Evolutionary conservation across 2,888 invertebrate species (phyloP), one percentile per base, ranked within the genome.

Genomic region (Drosophila nr. perissopoda): DNA sequence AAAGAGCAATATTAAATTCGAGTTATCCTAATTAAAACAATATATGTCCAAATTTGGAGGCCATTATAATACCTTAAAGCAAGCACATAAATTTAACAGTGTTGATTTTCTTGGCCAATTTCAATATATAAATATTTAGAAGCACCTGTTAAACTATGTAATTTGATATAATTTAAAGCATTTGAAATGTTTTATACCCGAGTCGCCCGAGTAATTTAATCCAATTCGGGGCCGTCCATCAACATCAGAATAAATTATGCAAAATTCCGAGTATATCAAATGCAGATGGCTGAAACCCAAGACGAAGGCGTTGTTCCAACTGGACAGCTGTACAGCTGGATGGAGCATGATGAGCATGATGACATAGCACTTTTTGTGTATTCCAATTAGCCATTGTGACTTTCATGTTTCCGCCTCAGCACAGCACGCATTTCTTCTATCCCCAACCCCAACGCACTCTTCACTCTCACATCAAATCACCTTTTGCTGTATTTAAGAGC

Each of bases 301-400:
- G 48, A 40, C 34, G 61, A 36, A 68, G 51, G 76, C 54, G 81
- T 73, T 62, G 36, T 46, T 53, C 52, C 54, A 56, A 25, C 52
- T 40, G 80, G 65, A 66, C 81, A 76, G 71, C 80, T 80, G 46
- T 29, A 53, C 73, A 34, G 58, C 42, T 67, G 66, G 29, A n/a
- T 40, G 40, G 16, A 25, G 46, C 33, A 52, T 67, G 76, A 70
- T 72, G 72, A 60, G 65, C 34, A 65, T 82, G 88, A 65, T 85
- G 83, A 83, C 77, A 29, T 2, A 68, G 63, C 83, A 61, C 33
- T 48, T 76, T 56, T 62, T 40, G n/a, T 40, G 29, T 42, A 42
- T 46, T 81, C 86, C 79, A 83, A 88, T 83, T 83, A 83, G 70
- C 75, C 70, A 69, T 52, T 78, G 67, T 84, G 89, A 84, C 83